Conservation (phyloP, 2,113 vertebrate genomes). For the Sitta europaea region DNA sequence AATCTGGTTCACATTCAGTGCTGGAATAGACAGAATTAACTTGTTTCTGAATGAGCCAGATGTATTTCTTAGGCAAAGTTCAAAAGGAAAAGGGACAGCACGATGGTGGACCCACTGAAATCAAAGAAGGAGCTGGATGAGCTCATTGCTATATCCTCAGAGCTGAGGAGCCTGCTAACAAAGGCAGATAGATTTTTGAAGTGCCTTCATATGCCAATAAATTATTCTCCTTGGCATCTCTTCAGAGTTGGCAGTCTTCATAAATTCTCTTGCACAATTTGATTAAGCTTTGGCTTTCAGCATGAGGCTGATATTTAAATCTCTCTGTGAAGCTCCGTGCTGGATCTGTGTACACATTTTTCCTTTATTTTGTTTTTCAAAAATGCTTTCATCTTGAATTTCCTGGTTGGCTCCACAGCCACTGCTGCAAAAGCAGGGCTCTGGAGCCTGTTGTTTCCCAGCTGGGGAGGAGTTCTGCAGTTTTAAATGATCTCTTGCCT, state of each 20-base stretch:
- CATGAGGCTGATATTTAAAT: constrained; percentile 2
- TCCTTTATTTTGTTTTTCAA: constrained; percentile 10
- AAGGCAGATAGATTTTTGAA: constrained; percentile 45
- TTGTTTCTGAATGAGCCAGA: constrained; percentile 12
- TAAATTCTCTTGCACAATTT: constrained; percentile 43
- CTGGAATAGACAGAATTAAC: neutral
- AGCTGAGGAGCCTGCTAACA: neutral
- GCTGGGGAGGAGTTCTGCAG: neutral
- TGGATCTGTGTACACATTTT: neutral
- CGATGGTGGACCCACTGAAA: neutral
- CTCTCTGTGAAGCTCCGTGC: neutral
- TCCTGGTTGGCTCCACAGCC: constrained; percentile 1
- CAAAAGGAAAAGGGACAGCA: neutral
- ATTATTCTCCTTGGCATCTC: constrained; percentile 24
- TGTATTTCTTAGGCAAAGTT: constrained; percentile 1
- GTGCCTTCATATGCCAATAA: constrained; percentile 10
- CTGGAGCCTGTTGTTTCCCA: neutral
- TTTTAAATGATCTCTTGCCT: neutral
- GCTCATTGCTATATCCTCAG: neutral
- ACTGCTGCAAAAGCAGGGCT: neutral
- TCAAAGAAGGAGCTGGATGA: constrained; percentile 5
- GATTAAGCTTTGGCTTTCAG: constrained; percentile 37
- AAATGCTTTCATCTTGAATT: constrained; percentile 41
- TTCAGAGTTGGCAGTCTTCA: constrained; percentile 1
- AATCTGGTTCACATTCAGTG: neutral